Evolutionary conservation across 2,797 vertebrate genomes (phyloP).

Genomic region (Arctocebus calabarensis): DNA sequence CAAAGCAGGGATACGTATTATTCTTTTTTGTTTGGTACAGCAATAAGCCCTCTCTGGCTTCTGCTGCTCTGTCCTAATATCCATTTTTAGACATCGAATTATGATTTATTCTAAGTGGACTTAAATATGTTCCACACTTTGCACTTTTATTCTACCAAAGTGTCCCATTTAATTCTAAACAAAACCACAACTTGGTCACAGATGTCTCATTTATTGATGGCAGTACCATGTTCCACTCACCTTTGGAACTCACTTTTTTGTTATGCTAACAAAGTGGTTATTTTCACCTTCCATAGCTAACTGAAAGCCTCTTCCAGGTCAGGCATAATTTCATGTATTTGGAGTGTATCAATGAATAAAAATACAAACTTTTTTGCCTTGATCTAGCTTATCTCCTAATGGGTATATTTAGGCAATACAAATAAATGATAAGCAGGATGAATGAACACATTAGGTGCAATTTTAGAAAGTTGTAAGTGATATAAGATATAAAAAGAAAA

Average conservation of each 20-base stretch:
- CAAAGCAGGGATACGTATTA: neutral
- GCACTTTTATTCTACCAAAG: neutral
- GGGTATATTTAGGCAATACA: neutral
- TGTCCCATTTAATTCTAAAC: neutral
- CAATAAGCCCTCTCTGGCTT: neutral
- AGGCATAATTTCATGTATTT: neutral
- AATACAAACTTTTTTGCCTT: neutral
- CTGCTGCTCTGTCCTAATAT: neutral
- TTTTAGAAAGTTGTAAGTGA: neutral
- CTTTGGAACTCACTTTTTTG: neutral
- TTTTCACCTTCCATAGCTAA: neutral
- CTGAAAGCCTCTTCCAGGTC: neutral
- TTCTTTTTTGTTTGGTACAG: neutral
- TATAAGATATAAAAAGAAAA: neutral
- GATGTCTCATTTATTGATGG: neutral
- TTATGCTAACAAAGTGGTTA: neutral
- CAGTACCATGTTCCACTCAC: neutral
- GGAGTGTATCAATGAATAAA: neutral
- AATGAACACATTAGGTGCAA: neutral
- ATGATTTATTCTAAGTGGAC: neutral
- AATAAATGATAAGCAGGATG: neutral
- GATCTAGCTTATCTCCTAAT: neutral
- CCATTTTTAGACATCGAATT: neutral
- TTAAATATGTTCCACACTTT: neutral
- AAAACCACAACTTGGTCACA: neutral